Base-by-base conservation (phyloP, 2,113 vertebrate species). In the Amazona guildingii region DNA sequence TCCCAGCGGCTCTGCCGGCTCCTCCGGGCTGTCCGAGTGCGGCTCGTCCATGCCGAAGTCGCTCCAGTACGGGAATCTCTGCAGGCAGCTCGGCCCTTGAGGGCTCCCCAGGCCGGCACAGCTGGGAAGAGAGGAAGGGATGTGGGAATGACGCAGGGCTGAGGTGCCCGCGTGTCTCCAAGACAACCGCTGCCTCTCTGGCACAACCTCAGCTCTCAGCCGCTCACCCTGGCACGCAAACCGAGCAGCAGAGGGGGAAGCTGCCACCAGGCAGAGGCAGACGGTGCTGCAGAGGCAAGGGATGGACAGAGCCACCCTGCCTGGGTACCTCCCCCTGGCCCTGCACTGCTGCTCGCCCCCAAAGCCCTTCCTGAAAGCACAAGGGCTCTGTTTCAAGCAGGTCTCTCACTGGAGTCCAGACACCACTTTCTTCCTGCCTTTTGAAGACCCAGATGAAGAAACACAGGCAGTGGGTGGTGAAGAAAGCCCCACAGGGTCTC, bases 1-100 rank as follows among this genome's bases (percentile, higher is more conserved):
- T 1, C 27, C 80, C 81, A 3, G 10, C 37, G 76, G 85, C 86
- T 86, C 75, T 0, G 84, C n/a, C 0, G 75, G 70, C 52, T 93
- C 91, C 5, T 91, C 93, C 0, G 31, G 91, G 6, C 93, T 76
- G 63, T 89, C 95, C 5, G 54, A 69, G 51, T 21, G 75, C 5
- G 23, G 3, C 9, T 92, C 95, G 0, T 96, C 95, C 90, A 86
- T 17, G 46, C 94, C 86, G 0, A 95, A 68, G 66, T 96, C 94
- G 0, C 92, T 92, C 96, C 96, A 97, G 41, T 51, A n/a, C 0
- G 88, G 76, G 37, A 86, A 29, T 33, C 83, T 5, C 43, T 93
- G 55, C 2, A 70, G 25, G 64, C 49, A 74, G 39, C 85, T 54
- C 4, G 29, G 55, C 24, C 46, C 77, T 39, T 39, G 83, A 0